phyloP scores from a whole-genome alignment of 1,140 invertebrate genomes.

The Drosophila pandora region DNA sequence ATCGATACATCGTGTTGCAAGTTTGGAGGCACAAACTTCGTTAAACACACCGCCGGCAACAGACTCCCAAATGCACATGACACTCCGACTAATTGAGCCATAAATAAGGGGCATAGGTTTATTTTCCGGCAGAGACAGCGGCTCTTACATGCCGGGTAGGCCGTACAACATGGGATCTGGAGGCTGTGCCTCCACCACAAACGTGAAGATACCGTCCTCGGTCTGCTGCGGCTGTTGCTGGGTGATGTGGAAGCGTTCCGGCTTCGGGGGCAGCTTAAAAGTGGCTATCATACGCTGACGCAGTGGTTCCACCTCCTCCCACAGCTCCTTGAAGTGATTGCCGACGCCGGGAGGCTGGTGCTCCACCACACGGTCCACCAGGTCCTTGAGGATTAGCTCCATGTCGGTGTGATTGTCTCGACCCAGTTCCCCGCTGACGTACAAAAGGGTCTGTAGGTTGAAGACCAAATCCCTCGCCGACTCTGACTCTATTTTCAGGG shows the following conservation, averaged over 20 bases:
- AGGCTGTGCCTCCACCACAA: constrained; percentile 1
- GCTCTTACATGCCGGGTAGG: not conserved
- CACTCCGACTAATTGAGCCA: constrained; percentile 42
- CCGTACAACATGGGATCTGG: not conserved
- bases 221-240: not conserved
- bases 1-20: constrained; percentile 12
- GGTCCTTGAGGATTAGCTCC: constrained; percentile 20
- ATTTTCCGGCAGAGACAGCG: constrained; percentile 5
- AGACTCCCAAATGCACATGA: constrained; percentile 31
- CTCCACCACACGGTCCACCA: constrained; percentile 18
- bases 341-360: constrained; percentile 11
- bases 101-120: constrained; percentile 30
- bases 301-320: constrained; percentile 3
- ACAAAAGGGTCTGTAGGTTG: constrained; percentile 47
- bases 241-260: constrained; percentile 7
- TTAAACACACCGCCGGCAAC: constrained; percentile 6
- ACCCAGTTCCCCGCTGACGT: constrained; percentile 37
- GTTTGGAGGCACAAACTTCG: not conserved
- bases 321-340: constrained; percentile 4
- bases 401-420: constrained; percentile 35
- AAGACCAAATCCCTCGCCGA: constrained; percentile 27
- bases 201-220: not conserved
- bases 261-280: not conserved
- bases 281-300: constrained; percentile 8
- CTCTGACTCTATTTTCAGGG: constrained; percentile 1